These are phyloP conservation scores for Dolichomitus sp. DNA, from an alignment of 2,888 invertebrate genomes.

Conservation along the genomic window DNA sequence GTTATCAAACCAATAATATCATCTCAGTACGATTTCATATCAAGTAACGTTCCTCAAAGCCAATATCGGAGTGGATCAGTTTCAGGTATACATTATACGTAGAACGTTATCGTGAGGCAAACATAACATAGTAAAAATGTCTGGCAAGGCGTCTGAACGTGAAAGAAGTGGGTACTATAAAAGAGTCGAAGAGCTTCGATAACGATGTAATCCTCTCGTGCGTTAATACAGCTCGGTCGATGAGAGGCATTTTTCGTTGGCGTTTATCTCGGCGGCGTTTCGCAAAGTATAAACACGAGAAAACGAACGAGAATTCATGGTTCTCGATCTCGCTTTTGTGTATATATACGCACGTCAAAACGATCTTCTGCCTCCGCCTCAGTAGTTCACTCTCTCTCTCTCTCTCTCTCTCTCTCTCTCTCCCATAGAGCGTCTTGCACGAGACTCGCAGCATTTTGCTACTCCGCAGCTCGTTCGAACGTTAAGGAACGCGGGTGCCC, in stretches of 20 bases:
- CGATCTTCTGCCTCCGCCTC: not conserved
- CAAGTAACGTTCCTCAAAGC: not conserved
- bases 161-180: not conserved
- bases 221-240: constrained; percentile 40
- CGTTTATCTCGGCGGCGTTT: constrained; percentile 14
- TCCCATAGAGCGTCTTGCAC: not conserved
- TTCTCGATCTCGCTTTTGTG: not conserved
- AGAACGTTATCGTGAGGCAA: constrained; percentile 33
- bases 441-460: constrained; percentile 9
- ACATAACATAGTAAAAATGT: constrained; percentile 9
- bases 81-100: not conserved
- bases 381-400: not conserved
- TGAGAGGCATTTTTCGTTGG: constrained; percentile 32
- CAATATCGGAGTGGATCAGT: constrained; percentile 19
- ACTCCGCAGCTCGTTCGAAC: constrained; percentile 29
- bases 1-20: not conserved
- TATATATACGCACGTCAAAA: not conserved
- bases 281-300: constrained; percentile 20
- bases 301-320: constrained; percentile 1
- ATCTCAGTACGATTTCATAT: not conserved
- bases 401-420: not conserved
- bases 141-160: constrained; percentile 5
- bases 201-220: constrained; percentile 26
- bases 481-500: constrained; percentile 8
- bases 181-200: constrained; percentile 34